Evolutionary conservation across 2,888 invertebrate species (phyloP), one percentile per base, ranked within the genome.

Genomic region (Eupeodes luniger): DNA sequence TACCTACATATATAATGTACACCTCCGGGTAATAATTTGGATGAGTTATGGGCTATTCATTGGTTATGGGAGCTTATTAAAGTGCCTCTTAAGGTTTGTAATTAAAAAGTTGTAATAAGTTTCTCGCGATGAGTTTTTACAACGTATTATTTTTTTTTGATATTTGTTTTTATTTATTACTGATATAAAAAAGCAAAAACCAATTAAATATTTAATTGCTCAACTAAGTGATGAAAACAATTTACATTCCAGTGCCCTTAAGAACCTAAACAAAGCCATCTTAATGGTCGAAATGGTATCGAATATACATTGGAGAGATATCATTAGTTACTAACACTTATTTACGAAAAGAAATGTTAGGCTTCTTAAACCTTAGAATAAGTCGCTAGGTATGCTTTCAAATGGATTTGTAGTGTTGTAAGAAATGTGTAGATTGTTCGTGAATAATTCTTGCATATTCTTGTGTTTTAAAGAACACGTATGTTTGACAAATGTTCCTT

Each of bases 31-130:
- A 27, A 27, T 66, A 77, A 77, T 81, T 77, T 85, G 61, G 49
- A 81, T 67, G 77, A 85, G 61, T 85, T 85, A 85, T 81, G 72
- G 40, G 57, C 55, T 64, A 51, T 75, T 14, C 6, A 6, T 0
- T 12, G 2, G 34, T 2, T n/a, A 34, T 14, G 10, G 47, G 36
- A 14, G 59, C n/a, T 59, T 36, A 36, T 9, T 59, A 36, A 7
- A 40, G 9, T 40, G 40, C 7, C 9, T 36, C n/a, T 36, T 59
- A 3, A 36, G 36, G 72, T 53, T n/a, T 66, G 40, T 70, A 81
- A 77, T 81, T 81, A 81, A 77, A 81, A 81, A n/a, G 47, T 14
- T 72, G 70, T 72, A 67, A 77, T 81, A 27, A 47, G 9, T 66
- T 66, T 14, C 66, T 40, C 7, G 9, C 10, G 11, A 64, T 64